These are phyloP conservation scores for Oryctolagus cuniculus DNA, from an alignment of 2,113 vertebrate genomes.

Conservation along the genomic window DNA sequence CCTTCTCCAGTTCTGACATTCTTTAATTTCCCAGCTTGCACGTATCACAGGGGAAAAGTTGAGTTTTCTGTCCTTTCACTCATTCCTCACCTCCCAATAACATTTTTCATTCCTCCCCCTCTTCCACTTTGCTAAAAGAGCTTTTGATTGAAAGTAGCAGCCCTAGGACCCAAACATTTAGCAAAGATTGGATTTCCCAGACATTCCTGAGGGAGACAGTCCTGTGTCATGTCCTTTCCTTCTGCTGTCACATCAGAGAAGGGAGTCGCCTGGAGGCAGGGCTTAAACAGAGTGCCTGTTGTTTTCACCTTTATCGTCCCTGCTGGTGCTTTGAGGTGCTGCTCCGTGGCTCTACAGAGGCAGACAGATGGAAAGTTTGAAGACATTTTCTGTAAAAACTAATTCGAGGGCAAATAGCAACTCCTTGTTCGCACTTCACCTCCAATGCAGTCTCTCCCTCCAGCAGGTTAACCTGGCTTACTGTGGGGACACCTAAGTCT, in stretches of 20 bases:
- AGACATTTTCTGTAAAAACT: conserved; percentile 53
- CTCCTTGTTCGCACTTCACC: not conserved
- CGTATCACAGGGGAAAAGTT: not conserved
- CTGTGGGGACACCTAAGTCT: not conserved
- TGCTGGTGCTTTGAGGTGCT: conserved; percentile 54
- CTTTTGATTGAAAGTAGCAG: conserved; percentile 26
- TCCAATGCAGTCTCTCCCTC: not conserved
- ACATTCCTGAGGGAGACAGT: conserved; percentile 40
- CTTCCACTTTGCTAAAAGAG: conserved; percentile 13
- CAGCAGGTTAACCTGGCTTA: not conserved
- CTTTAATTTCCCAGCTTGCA: not conserved
- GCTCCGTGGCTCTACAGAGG: conserved; percentile 43
- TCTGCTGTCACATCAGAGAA: conserved; percentile 60
- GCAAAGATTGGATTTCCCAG: conserved; percentile 72
- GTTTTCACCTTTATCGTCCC: conserved; percentile 61
- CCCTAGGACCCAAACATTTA: not conserved
- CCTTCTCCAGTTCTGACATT: not conserved
- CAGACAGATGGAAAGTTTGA: conserved; percentile 69
- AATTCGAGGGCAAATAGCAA: conserved; percentile 72
- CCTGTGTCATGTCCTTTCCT: not conserved
- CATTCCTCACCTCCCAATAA: not conserved
- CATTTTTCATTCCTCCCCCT: not conserved
- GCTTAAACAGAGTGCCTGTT: conserved; percentile 60
- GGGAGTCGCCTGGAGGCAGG: conserved; percentile 54
- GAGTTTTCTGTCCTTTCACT: not conserved